Conservation (phyloP, 2,113 vertebrate species). For the Erpornis zantholeuca region DNA sequence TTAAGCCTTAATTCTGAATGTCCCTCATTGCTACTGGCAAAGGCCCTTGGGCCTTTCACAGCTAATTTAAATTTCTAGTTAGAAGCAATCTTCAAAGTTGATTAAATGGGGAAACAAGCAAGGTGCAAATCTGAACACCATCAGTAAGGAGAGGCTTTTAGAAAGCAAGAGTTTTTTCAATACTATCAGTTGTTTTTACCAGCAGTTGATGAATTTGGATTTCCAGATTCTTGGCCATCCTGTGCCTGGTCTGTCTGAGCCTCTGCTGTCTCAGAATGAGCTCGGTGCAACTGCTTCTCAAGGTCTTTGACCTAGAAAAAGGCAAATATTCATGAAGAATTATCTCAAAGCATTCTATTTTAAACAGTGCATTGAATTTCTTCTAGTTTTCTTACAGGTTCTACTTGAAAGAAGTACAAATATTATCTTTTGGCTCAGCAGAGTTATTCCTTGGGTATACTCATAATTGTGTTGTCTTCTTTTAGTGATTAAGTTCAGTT, state of each 20-base stretch:
- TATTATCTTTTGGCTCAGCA: not conserved
- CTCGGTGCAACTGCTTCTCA: slow-evolving; percentile 68
- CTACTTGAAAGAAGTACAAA: not conserved
- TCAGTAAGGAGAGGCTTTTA: not conserved
- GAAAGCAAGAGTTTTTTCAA: not conserved
- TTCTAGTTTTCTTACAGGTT: not conserved
- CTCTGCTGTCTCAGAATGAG: slow-evolving; percentile 57
- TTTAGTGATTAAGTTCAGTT: not conserved
- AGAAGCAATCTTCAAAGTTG: not conserved
- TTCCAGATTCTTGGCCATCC: slow-evolving; percentile 61
- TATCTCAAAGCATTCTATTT: not conserved
- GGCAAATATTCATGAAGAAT: not conserved
- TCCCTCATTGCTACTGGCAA: not conserved
- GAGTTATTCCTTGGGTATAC: not conserved
- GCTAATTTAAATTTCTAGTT: not conserved
- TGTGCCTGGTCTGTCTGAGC: slow-evolving; percentile 62
- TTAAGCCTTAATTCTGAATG: not conserved
- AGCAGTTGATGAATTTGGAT: slow-evolving; percentile 64
- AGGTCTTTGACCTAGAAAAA: slow-evolving; percentile 71
- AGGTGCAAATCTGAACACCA: not conserved
- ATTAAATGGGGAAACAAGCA: not conserved
- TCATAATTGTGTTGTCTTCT: not conserved
- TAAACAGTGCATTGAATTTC: not conserved
- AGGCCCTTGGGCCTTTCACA: not conserved
- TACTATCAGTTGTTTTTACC: slow-evolving; percentile 58